Conservation (phyloP, 1,140 invertebrate genomes). For the Chlorops oryzae region DNA sequence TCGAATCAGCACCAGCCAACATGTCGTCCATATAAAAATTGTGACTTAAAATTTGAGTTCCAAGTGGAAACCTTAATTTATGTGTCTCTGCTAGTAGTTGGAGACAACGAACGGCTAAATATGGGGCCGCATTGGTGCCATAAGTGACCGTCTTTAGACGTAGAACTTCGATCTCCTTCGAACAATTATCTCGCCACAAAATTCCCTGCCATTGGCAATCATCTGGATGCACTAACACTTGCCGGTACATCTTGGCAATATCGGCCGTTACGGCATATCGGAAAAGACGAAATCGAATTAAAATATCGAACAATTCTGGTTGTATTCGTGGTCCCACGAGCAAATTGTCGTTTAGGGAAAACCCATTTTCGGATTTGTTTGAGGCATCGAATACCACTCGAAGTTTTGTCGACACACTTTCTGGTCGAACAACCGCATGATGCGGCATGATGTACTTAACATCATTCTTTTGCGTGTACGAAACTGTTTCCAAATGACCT, state of each 20-base stretch:
- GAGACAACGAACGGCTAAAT: constrained; percentile 31
- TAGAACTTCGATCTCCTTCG: constrained; percentile 15
- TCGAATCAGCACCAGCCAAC: background rate
- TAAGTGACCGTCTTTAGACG: constrained; percentile 28
- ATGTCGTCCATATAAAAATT: constrained; percentile 17
- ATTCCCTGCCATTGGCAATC: constrained; percentile 36
- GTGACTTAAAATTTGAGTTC: constrained; percentile 24
- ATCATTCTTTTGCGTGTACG: background rate
- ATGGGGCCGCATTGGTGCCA: constrained; percentile 39
- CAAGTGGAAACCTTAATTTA: constrained; percentile 20
- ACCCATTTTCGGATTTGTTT: constrained; percentile 21
- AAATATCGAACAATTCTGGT: constrained; percentile 40
- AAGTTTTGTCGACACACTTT: constrained; percentile 23
- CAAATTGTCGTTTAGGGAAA: constrained; percentile 41
- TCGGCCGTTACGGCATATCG: constrained; percentile 29
- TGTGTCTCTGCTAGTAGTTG: constrained; percentile 29
- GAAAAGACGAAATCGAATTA: constrained; percentile 42
- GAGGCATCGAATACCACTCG: constrained; percentile 34
- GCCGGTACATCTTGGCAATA: constrained; percentile 36
- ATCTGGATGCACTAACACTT: constrained; percentile 20
- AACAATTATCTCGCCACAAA: constrained; percentile 31
- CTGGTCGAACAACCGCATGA: constrained; percentile 21
- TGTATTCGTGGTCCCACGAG: constrained; percentile 42
- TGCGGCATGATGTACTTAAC: constrained; percentile 20
- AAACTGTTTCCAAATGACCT: constrained; percentile 37